Evolutionary conservation across 2,113 vertebrate species (phyloP).

Genomic region (Campylomormyrus tamandua): DNA sequence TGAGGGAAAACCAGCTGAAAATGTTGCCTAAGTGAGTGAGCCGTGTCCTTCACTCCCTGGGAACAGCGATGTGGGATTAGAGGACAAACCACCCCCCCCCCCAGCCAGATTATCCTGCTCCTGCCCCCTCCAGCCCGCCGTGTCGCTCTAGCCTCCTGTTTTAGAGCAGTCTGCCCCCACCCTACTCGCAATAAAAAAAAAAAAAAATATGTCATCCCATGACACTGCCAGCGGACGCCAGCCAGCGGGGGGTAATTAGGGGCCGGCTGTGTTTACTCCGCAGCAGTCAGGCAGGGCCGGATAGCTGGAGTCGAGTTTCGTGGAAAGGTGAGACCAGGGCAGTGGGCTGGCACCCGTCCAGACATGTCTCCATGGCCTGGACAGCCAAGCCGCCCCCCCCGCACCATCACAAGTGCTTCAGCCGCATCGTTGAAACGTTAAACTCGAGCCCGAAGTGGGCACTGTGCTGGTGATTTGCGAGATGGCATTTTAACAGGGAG

Average conservation of each 20-base stretch:
- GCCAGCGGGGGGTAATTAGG: neutral
- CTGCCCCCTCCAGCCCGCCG: neutral
- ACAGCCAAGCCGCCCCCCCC: neutral
- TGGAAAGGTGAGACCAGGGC: neutral
- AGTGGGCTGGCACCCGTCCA: neutral
- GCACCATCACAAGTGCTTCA: neutral
- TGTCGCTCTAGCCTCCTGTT: neutral
- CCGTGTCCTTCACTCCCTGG: no score
- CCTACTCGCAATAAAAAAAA: neutral
- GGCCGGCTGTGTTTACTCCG: neutral
- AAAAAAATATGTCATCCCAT: neutral
- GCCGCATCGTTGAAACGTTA: neutral
- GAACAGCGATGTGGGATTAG: neutral
- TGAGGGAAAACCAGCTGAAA: constrained; percentile 97
- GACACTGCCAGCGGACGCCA: neutral
- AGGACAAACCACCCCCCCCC: neutral
- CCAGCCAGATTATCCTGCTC: neutral
- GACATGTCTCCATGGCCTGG: neutral
- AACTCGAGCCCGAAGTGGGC: neutral
- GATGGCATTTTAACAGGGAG: neutral
- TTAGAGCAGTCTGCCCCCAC: neutral
- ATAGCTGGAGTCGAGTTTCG: neutral
- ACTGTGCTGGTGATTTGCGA: neutral
- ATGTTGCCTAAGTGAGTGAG: constrained; percentile 94
- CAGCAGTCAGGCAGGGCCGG: neutral